Base-by-base conservation (phyloP, 1,140 invertebrate species). In the Pseudomyrmex dendroicus region DNA sequence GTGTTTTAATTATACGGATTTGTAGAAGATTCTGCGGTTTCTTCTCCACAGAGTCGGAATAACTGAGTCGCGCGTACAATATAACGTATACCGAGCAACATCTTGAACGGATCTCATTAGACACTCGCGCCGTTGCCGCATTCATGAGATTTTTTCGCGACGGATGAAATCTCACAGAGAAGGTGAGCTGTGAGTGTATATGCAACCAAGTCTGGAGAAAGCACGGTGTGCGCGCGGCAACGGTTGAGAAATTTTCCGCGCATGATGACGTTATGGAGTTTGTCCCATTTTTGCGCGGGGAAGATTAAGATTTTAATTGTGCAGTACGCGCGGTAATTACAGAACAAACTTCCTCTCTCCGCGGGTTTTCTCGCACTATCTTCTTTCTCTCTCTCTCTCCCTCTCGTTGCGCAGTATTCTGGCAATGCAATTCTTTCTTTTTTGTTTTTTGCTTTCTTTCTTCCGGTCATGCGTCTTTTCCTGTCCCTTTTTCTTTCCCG, bases 271-370 rank as follows among this genome's bases (percentile, higher is more conserved):
- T 78, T 72, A 56, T 52, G 25, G 54, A 52, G 64, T 59, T 50
- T 56, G 84, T 83, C 52, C 44, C 68, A 78, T 78, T 84, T 84
- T 88, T 84, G 54, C 52, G 20, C 70, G 35, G 46, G 17, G 61
- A 66, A 90, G 87, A 91, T 90, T 89, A 90, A 90, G 90, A 89
- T 90, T 91, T 91, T 92, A 92, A 91, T 92, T 91, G 86, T 80
- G 62, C 85, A 61, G 64, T 35, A 35, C 54, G 76, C 73, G 76
- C 52, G 54, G 67, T 86, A 88, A 86, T 88, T 85, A 87, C 73
- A 77, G 54, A 77, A 52, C 20, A 66, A 87, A 82, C 82, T 87
- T 76, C 67, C 78, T 86, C 84, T 57, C 84, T 57, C 73, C 35
- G 62, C 67, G 25, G 68, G 68, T 67, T 64, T 72, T 72, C 61